Conservation (phyloP, 2,797 vertebrate genomes). For the Malacoctenus gilli region DNA sequence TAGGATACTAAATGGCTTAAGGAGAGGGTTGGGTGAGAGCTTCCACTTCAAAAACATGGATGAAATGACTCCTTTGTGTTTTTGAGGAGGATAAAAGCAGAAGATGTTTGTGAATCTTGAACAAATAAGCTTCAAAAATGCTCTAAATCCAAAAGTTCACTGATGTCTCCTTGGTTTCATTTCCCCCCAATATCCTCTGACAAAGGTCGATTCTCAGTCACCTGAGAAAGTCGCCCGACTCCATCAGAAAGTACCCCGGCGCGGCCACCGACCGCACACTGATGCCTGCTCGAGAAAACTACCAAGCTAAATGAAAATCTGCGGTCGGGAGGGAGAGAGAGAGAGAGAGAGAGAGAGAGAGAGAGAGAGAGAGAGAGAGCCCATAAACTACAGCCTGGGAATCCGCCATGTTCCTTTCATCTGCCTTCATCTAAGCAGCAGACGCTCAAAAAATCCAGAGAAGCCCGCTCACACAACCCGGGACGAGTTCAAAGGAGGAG, state of each 20-base stretch:
- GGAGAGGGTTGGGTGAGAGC: slow-evolving; percentile 38
- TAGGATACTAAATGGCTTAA: slow-evolving; percentile 24
- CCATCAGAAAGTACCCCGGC: slow-evolving; percentile 29
- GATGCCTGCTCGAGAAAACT: slow-evolving; percentile 40
- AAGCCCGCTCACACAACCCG: slow-evolving; percentile 37
- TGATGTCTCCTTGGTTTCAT: slow-evolving; percentile 3
- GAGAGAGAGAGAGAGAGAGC: slow-evolving; percentile 58
- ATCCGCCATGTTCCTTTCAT: slow-evolving; percentile 67
- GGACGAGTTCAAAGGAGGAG: slow-evolving; percentile 57
- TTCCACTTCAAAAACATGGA: slow-evolving; percentile 26
- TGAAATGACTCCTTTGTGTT: not conserved
- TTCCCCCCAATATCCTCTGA: not conserved
- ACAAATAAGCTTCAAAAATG: slow-evolving; percentile 5
- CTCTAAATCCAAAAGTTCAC: slow-evolving; percentile 3
- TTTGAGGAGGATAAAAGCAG: slow-evolving; percentile 24
- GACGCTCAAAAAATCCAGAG: slow-evolving; percentile 51
- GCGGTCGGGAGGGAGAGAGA: slow-evolving; percentile 57
- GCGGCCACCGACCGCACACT: slow-evolving; percentile 32
- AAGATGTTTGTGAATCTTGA: slow-evolving; percentile 17
- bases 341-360: slow-evolving; percentile 59
- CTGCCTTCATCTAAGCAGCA: slow-evolving; percentile 68
- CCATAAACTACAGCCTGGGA: slow-evolving; percentile 68
- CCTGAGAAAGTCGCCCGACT: slow-evolving; percentile 53
- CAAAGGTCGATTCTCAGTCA: slow-evolving; percentile 29
- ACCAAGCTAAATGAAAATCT: slow-evolving; percentile 70